Evolutionary conservation across 2,797 vertebrate species (phyloP).

Genomic region (Cynodonichthys magdalenae): DNA sequence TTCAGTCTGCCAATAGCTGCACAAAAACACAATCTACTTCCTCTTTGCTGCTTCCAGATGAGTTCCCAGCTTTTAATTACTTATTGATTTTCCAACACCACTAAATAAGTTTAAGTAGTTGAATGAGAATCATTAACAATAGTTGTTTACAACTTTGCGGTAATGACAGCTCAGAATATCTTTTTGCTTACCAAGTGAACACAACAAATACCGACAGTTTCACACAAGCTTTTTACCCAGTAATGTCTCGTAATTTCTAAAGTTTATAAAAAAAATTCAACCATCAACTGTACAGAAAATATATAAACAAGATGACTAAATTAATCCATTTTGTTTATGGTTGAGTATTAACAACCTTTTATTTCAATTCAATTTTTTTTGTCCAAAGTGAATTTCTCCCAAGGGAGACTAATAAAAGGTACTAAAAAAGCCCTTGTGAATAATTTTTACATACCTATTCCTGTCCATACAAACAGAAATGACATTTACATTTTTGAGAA

Average conservation of each 20-base stretch:
- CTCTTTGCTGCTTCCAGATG: slow-evolving; percentile 5
- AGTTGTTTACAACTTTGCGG: slow-evolving; percentile 2
- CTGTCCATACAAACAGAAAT: too few relatives aligned
- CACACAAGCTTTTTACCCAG: not conserved
- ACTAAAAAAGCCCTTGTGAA: too few relatives aligned
- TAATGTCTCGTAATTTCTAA: not conserved
- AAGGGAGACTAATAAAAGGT: too few relatives aligned
- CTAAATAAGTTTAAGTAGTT: slow-evolving; percentile 5
- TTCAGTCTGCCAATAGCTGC: slow-evolving; percentile 3
- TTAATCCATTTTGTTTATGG: not conserved
- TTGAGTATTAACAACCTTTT: too few relatives aligned
- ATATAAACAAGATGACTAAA: not conserved
- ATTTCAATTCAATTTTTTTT: too few relatives aligned
- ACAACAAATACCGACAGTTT: not conserved
- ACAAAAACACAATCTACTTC: slow-evolving; percentile 12
- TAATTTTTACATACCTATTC: too few relatives aligned
- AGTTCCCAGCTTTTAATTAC: slow-evolving; percentile 7
- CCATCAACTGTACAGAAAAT: not conserved
- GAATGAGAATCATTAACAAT: slow-evolving; percentile 13
- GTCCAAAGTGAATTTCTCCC: too few relatives aligned
- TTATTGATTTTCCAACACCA: slow-evolving; percentile 23
- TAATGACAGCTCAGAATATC: slow-evolving; percentile 9
- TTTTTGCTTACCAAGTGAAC: not conserved
- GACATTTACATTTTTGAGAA: too few relatives aligned
- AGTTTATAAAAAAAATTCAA: not conserved